Base-by-base conservation (phyloP, 2,888 invertebrate genomes). In the Plutella xylostella region DNA sequence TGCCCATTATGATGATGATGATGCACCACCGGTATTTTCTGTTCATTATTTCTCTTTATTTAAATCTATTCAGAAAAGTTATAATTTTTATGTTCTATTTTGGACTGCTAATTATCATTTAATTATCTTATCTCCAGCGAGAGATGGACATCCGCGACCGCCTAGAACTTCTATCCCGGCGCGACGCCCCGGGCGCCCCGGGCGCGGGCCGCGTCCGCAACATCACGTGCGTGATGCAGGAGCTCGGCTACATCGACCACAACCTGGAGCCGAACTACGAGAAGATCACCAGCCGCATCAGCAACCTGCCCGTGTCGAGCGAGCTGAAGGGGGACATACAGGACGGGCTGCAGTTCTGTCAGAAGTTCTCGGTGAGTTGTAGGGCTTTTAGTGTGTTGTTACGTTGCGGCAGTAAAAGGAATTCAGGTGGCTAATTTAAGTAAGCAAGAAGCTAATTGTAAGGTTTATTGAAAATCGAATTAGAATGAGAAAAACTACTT, bases 181-280 rank as follows among this genome's bases (percentile, higher is more conserved):
- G 82, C 11, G 65, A 79, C 51, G 57, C 54, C 20, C n/a, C 41
- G 51, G 57, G 54, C 20, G 17, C 41, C 7, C 30, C 37, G 3
- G 19, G 18, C 4, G 75, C 77, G 15, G 84, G 83, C 3, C 85
- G 85, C 54, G 80, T 86, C 1, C 72, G 80, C 51, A 90, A 90
- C 68, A 86, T 89, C 19, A 90, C 90, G 0, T 90, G 90, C 63
- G 88, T 90, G 30, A 89, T 90, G 89, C 89, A 90, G 59, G 89
- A 90, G 60, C 77, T 90, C 1, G 89, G 89, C 43, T 90, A 90
- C 68, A 78, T 90, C 55, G 89, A 90, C 61, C 64, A 86, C 51
- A 87, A 88, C 61, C 70, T 89, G 55, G 89, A 90, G 56, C 90
- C 90, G 1, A 89, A 89, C 68, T 89, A 85, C 60, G 85, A 82